A percentile compares a stretch with the other conserved stretches of the same genome.
Evolutionary conservation across 92 coral and sea anemone genomes (phyloP).

Genomic region (Virgularia gustaviana): DNA sequence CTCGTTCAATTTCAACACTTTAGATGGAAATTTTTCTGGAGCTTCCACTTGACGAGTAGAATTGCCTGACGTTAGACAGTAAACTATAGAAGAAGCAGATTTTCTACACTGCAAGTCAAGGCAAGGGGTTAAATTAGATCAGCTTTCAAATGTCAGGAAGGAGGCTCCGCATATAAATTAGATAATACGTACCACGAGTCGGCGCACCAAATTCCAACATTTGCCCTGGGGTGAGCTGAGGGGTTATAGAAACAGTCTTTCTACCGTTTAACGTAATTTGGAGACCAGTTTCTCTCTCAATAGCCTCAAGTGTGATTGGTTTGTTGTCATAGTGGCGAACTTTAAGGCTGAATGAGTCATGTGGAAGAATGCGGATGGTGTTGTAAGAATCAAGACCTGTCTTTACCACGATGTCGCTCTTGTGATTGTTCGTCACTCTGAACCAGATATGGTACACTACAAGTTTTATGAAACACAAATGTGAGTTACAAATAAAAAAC

Average conservation of each 20-base stretch:
- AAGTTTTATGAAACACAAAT: too few species aligned
- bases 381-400: constrained; percentile 25
- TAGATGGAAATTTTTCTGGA: too few species aligned
- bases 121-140: too few species aligned
- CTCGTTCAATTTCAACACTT: too few species aligned
- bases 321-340: background rate
- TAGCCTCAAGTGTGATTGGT: constrained; percentile 1
- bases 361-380: background rate
- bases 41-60: too few species aligned
- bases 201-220: constrained; percentile 6
- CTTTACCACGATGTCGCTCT: background rate
- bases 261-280: constrained; percentile 25
- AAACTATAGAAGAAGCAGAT: too few species aligned
- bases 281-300: background rate
- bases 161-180: too few species aligned
- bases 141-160: too few species aligned
- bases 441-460: background rate
- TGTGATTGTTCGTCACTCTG: constrained; percentile 10
- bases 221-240: background rate
- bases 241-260: constrained; percentile 5
- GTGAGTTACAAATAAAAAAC: too few species aligned
- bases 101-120: too few species aligned
- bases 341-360: background rate
- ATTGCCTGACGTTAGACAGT: too few species aligned
- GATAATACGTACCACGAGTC: too few species aligned